These are phyloP conservation scores for Drosophila leonis DNA, from an alignment of 2,888 invertebrate species.

Conservation along the genomic window DNA sequence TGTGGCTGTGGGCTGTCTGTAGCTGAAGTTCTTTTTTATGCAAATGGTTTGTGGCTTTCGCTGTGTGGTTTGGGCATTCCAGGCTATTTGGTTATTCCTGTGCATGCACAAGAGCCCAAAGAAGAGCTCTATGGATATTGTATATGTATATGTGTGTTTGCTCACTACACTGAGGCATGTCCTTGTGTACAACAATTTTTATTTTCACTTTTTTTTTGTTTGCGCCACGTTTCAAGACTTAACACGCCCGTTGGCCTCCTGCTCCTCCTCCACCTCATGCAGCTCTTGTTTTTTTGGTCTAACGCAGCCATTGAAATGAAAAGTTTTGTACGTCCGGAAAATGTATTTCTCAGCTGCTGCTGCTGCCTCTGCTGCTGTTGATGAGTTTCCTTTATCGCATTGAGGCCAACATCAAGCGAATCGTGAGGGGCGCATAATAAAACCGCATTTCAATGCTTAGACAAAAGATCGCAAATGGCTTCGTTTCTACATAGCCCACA, in stretches of 20 bases:
- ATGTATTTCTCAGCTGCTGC: conserved; percentile 18
- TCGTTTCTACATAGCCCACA: conserved; percentile 58
- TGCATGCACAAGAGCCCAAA: conserved; percentile 43
- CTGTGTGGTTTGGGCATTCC: conserved; percentile 27
- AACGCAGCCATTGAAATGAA: conserved; percentile 60
- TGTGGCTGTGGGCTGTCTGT: background rate
- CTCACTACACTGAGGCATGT: conserved; percentile 34
- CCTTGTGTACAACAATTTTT: conserved; percentile 49
- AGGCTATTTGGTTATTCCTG: conserved; percentile 36
- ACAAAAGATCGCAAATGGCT: conserved; percentile 59
- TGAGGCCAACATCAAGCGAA: conserved; percentile 48
- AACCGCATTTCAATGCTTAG: conserved; percentile 47
- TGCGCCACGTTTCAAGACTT: conserved; percentile 48
- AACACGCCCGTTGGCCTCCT: conserved; percentile 33
- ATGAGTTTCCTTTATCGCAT: conserved; percentile 61
- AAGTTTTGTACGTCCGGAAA: conserved; percentile 51
- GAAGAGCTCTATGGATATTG: conserved; percentile 21
- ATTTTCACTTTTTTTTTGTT: conserved; percentile 64
- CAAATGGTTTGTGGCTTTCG: conserved; percentile 34
- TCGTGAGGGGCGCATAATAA: conserved; percentile 49
- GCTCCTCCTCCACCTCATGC: background rate
- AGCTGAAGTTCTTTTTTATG: conserved; percentile 33
- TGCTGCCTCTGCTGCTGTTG: conserved; percentile 20
- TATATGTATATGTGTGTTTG: background rate
- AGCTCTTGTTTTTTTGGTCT: conserved; percentile 9